Conservation (phyloP, 2,888 invertebrate genomes). For the Ptilodon capucinus region DNA sequence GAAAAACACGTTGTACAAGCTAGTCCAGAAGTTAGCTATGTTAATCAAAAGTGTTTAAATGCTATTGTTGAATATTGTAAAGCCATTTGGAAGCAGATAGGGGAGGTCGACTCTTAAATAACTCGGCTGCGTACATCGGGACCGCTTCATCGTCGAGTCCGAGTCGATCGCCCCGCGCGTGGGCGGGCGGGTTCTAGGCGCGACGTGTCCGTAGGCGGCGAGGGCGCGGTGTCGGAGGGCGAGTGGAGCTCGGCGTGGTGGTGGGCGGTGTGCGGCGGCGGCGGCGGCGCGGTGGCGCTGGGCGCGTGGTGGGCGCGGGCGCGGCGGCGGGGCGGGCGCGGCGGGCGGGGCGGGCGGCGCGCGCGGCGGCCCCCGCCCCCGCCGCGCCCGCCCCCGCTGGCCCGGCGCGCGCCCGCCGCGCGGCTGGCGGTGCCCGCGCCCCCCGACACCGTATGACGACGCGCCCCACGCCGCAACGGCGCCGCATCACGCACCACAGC, state of each 20-base stretch:
- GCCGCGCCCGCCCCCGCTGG: conserved; percentile 65
- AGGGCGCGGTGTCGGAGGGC: conserved; percentile 38
- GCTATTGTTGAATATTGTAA: conserved; percentile 26
- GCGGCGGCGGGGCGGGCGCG: conserved; percentile 39
- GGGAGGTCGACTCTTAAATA: conserved; percentile 20
- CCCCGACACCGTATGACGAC: conserved; percentile 72
- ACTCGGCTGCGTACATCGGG: not conserved
- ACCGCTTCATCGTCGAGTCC: not conserved
- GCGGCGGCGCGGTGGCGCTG: conserved; percentile 45
- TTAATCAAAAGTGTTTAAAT: not conserved
- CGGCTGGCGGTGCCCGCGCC: conserved; percentile 57
- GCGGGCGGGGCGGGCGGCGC: conserved; percentile 48
- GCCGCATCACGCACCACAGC: conserved; percentile 36
- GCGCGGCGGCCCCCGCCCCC: conserved; percentile 59
- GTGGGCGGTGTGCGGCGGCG: conserved; percentile 47
- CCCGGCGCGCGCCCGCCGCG: conserved; percentile 68
- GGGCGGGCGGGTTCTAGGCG: conserved; percentile 31
- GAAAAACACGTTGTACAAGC: no score
- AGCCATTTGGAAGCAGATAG: conserved; percentile 1
- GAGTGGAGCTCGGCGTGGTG: conserved; percentile 37
- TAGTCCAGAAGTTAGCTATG: not conserved
- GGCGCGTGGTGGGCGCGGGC: conserved; percentile 45
- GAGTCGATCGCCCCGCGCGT: not conserved
- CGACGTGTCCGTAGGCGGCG: conserved; percentile 53
- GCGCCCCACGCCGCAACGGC: conserved; percentile 43